These are phyloP conservation scores for Cydia strobilella DNA, from an alignment of 1,140 invertebrate species.

Conservation along the genomic window DNA sequence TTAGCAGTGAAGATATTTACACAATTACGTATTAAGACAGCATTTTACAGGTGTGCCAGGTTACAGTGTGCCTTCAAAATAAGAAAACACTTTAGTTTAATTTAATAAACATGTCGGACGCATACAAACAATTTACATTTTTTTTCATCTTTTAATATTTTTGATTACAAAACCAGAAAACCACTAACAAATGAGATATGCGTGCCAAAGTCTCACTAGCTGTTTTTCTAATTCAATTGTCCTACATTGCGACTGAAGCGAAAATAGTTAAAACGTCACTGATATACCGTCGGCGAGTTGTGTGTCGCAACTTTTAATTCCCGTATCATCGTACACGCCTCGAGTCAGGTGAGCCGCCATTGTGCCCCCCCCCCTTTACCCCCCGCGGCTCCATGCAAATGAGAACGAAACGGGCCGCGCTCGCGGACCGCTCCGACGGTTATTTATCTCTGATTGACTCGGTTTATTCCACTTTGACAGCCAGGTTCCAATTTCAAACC, in stretches of 20 bases:
- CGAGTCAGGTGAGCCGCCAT: conserved; percentile 58
- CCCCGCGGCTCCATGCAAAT: conserved; percentile 66
- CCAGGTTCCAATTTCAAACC: conserved; percentile 66
- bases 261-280: not conserved
- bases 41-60: not conserved
- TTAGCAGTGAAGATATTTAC: conserved; percentile 10
- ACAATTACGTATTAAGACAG: no score
- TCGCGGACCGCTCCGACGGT: conserved; percentile 57
- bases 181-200: conserved; percentile 2
- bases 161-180: not conserved
- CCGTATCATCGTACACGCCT: conserved; percentile 24
- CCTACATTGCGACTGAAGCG: not conserved
- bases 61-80: no score
- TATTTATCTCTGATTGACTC: conserved; percentile 77
- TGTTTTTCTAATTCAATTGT: not conserved
- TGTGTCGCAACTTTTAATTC: conserved; percentile 29
- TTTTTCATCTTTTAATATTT: no score
- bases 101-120: no score
- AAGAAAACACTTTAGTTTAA: no score
- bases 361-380: conserved; percentile 40
- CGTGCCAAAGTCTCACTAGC: not conserved
- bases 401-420: conserved; percentile 54
- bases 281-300: not conserved
- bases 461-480: conserved; percentile 72
- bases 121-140: no score